phyloP scores from a whole-genome alignment of 2,888 invertebrate species.

The Nowickia ferox region DNA sequence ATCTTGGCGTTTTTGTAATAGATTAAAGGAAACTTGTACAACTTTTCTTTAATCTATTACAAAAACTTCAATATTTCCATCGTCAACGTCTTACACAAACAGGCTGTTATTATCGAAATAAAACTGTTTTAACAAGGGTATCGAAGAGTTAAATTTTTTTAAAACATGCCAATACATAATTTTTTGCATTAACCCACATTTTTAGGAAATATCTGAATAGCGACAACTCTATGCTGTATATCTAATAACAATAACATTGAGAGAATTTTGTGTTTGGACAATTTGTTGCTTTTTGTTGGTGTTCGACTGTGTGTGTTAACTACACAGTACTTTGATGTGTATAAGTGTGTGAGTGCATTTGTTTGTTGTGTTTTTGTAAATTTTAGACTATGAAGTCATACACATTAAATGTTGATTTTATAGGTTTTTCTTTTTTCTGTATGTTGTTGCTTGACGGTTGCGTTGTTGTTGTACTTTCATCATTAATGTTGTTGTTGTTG shows the following conservation, averaged over 20 bases:
- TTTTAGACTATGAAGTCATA: slow-evolving; percentile 73
- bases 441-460: slow-evolving; percentile 37
- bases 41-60: too few relatives aligned
- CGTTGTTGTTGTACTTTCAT: slow-evolving; percentile 33
- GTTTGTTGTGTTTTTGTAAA: slow-evolving; percentile 59
- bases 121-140: too few relatives aligned
- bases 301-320: not conserved
- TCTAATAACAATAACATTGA: slow-evolving; percentile 12
- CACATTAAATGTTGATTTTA: slow-evolving; percentile 65
- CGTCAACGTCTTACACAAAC: too few relatives aligned
- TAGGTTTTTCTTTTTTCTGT: slow-evolving; percentile 61
- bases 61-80: too few relatives aligned
- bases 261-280: slow-evolving; percentile 44
- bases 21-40: too few relatives aligned
- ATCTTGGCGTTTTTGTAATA: too few relatives aligned
- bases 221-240: not conserved
- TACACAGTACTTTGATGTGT: slow-evolving; percentile 2
- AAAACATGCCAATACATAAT: too few relatives aligned
- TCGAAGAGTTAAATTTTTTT: too few relatives aligned
- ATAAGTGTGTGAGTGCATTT: slow-evolving; percentile 25
- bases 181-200: too few relatives aligned
- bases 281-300: slow-evolving; percentile 8
- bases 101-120: too few relatives aligned
- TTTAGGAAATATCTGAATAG: not conserved
- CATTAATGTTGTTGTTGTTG: slow-evolving; percentile 46